phyloP scores from a whole-genome alignment of 2,888 invertebrate genomes.

The Caenorhabditis sulstoni region DNA sequence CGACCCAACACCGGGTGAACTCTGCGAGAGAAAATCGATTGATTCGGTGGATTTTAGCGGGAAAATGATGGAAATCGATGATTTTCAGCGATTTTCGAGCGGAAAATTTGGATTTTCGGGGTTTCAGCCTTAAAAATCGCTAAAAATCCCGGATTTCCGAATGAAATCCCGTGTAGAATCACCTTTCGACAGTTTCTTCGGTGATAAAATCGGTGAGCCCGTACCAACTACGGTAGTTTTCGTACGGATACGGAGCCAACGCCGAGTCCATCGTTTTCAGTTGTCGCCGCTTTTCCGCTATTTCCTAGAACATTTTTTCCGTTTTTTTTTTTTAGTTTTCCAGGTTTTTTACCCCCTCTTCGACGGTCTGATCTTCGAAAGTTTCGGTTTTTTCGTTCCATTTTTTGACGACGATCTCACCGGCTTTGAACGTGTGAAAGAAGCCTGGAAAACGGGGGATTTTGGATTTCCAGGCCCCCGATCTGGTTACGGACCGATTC shows the following conservation, averaged over 20 bases:
- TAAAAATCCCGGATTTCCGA: too few species aligned
- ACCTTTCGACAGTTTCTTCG: conserved; percentile 52
- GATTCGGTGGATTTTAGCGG: too few species aligned
- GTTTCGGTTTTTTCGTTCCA: conserved; percentile 91
- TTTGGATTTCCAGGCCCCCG: too few species aligned
- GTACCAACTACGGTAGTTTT: conserved; percentile 90
- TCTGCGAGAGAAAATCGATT: conserved; percentile 35
- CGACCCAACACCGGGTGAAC: conserved; percentile 81
- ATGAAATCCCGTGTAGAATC: too few species aligned
- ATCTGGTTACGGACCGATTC: conserved; percentile 61
- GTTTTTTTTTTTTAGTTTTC: not conserved
- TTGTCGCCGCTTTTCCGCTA: conserved; percentile 82
- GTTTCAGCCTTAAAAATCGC: too few species aligned
- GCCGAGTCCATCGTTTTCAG: conserved; percentile 87
- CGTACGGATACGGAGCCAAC: conserved; percentile 93
- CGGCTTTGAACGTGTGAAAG: conserved; percentile 88
- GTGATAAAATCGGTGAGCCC: conserved; percentile 69
- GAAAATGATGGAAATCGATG: too few species aligned
- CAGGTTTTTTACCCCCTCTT: conserved; percentile 34
- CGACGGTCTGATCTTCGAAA: conserved; percentile 67
- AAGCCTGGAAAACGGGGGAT: conserved; percentile 85
- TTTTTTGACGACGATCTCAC: conserved; percentile 90
- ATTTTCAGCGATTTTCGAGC: too few species aligned
- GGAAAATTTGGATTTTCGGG: too few species aligned
- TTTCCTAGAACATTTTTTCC: conserved; percentile 24